phyloP scores from a whole-genome alignment of 2,797 vertebrate species.

The Eospalax fontanierii region DNA sequence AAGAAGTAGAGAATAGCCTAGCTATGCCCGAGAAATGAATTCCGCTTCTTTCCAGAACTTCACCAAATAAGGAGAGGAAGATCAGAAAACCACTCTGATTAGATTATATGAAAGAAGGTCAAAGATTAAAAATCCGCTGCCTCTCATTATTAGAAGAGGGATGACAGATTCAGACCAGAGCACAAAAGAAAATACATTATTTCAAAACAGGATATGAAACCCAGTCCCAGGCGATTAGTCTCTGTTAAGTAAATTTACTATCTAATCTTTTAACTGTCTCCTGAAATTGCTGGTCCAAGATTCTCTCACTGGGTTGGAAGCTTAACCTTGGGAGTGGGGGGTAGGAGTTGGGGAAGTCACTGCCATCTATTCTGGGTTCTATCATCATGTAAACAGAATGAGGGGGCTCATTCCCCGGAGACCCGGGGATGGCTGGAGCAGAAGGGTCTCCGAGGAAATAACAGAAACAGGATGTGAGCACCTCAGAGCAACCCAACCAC shows the following conservation, averaged over 20 bases:
- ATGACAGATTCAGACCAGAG: slow-evolving; percentile 93
- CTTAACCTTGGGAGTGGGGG: not conserved
- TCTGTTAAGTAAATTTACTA: slow-evolving; percentile 92
- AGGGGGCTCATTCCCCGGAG: not conserved
- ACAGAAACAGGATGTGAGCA: slow-evolving; percentile 83
- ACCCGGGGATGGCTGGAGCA: not conserved
- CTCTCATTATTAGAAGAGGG: slow-evolving; percentile 91
- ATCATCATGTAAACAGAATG: not conserved
- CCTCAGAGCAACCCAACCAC: not conserved
- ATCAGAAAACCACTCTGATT: slow-evolving; percentile 88
- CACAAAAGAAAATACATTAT: slow-evolving; percentile 92
- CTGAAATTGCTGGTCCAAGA: slow-evolving; percentile 86
- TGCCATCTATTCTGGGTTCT: slow-evolving; percentile 63
- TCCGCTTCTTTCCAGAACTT: slow-evolving; percentile 78
- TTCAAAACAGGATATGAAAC: slow-evolving; percentile 93
- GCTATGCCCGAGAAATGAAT: not conserved
- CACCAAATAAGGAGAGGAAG: slow-evolving; percentile 88
- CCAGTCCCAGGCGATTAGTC: slow-evolving; percentile 90
- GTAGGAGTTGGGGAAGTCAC: not conserved
- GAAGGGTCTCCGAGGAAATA: slow-evolving; percentile 72
- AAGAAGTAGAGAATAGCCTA: not conserved
- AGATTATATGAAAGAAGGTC: slow-evolving; percentile 90
- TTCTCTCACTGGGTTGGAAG: slow-evolving; percentile 80
- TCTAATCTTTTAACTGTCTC: slow-evolving; percentile 91
- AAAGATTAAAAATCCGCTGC: slow-evolving; percentile 92